Base-by-base conservation (phyloP, 35 echinoderm and acorn worm genomes). In the Amphiura filiformis region DNA sequence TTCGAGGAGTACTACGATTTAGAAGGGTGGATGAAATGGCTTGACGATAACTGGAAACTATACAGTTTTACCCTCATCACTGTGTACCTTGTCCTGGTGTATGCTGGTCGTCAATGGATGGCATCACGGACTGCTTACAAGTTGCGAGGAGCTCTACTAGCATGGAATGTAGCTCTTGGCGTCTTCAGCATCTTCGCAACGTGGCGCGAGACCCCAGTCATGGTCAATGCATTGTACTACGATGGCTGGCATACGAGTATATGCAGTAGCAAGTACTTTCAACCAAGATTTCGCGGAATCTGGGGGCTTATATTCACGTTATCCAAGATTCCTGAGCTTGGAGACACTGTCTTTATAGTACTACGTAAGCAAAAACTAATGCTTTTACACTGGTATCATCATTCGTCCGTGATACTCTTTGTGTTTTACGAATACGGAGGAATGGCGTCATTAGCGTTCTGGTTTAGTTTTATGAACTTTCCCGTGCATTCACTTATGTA, bases 361-460 rank as follows among this genome's bases (percentile, higher is more conserved):
- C 80, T 98, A 20, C 81, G 92, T 4, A 98, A 98, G 84, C 92
- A 94, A 82, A 98, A 98, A 81, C 61, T 98, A 32, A 91, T 94
- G 23, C 85, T 98, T 36, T 89, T 98, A 0, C 96, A 98, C 76
- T 98, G 93, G 93, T 99, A 99, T 52, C 96, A 99, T 35, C 96
- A 99, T 56, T 57, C 82, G 1, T 49, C 81, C 33, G 76, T 76
- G 22, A 75, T 84, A 17, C 81, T 93, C 1, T 93, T 89, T 38
- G 86, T 83, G 35, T 89, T 89, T 41, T 49, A 34, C 76, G 41
- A 52, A 15, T 94, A 95, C 76, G 79, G 87, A 12, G 78, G 85
- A 26, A 90, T 87, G 20, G 84, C 88, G 33, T 87, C 93, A 0
- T 81, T 82, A 11, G 82, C 87, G 15, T 31, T 89, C 37, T 93